Evolutionary conservation across 2,113 vertebrate genomes (phyloP).

Genomic region (Phaethornis superciliosus): DNA sequence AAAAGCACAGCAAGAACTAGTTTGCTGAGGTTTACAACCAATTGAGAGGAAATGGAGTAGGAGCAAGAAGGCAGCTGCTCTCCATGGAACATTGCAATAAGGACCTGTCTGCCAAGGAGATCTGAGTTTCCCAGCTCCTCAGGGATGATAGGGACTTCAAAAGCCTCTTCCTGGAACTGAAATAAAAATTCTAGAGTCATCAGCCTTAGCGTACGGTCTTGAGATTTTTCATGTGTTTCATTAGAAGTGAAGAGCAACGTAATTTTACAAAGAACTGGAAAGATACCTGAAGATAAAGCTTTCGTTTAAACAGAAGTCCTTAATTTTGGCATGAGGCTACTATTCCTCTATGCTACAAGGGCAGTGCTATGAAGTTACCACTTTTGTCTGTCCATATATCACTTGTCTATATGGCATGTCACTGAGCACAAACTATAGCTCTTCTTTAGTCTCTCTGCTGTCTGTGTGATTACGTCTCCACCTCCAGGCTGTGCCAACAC

Average conservation of each 20-base stretch:
- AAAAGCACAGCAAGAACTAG: slow-evolving; percentile 6
- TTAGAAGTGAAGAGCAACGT: not conserved
- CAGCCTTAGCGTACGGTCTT: not conserved
- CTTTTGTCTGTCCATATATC: not conserved
- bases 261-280: not conserved
- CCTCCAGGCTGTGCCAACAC: not conserved
- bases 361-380: not conserved
- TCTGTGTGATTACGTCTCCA: not conserved
- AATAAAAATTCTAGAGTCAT: not conserved
- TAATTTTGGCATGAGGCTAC: not conserved
- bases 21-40: not conserved
- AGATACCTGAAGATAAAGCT: not conserved
- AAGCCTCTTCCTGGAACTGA: not conserved
- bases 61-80: not conserved
- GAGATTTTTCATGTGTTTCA: not conserved
- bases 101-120: not conserved
- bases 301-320: not conserved
- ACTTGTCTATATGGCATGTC: not conserved
- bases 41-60: not conserved
- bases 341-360: not conserved
- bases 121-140: not conserved
- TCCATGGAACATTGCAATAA: fast-evolving
- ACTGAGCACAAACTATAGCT: not conserved
- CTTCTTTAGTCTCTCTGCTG: not conserved
- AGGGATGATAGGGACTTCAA: not conserved